Conservation (phyloP, 2,113 vertebrate genomes). For the Sinosuthora webbiana region DNA sequence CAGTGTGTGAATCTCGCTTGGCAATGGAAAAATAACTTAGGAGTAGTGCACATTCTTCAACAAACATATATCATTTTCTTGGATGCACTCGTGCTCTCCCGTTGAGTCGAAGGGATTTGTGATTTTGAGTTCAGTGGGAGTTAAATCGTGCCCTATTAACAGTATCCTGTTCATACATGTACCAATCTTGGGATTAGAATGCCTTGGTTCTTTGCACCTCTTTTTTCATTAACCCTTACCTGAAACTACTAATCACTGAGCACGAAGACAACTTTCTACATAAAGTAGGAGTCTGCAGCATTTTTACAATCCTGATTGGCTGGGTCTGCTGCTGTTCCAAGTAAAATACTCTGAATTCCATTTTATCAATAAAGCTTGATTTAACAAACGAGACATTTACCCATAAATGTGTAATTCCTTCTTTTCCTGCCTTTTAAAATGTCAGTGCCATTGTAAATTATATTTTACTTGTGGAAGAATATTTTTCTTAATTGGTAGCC, state of each 20-base stretch:
- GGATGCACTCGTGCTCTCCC: slow-evolving; percentile 6
- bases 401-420: slow-evolving; percentile 79
- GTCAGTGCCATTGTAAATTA: slow-evolving; percentile 72
- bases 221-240: slow-evolving; percentile 67
- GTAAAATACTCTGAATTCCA: slow-evolving; percentile 80
- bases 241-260: slow-evolving; percentile 68
- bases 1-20: slow-evolving; percentile 46
- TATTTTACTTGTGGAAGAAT: slow-evolving; percentile 70
- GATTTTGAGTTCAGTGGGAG: slow-evolving; percentile 32
- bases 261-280: slow-evolving; percentile 70
- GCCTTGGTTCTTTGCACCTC: slow-evolving; percentile 74
- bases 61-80: not conserved
- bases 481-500: slow-evolving; percentile 72
- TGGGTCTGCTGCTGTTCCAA: slow-evolving; percentile 83
- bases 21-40: slow-evolving; percentile 13
- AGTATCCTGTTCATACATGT: slow-evolving; percentile 27
- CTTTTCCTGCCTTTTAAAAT: slow-evolving; percentile 69
- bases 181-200: slow-evolving; percentile 53
- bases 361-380: slow-evolving; percentile 88
- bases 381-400: slow-evolving; percentile 81
- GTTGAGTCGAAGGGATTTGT: not conserved
- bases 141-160: slow-evolving; percentile 22
- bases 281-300: slow-evolving; percentile 69
- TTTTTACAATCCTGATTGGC: slow-evolving; percentile 77
- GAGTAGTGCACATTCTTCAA: slow-evolving; percentile 36